Evolutionary conservation across 2,888 invertebrate genomes (phyloP).

Genomic region (Nebria brevicollis): DNA sequence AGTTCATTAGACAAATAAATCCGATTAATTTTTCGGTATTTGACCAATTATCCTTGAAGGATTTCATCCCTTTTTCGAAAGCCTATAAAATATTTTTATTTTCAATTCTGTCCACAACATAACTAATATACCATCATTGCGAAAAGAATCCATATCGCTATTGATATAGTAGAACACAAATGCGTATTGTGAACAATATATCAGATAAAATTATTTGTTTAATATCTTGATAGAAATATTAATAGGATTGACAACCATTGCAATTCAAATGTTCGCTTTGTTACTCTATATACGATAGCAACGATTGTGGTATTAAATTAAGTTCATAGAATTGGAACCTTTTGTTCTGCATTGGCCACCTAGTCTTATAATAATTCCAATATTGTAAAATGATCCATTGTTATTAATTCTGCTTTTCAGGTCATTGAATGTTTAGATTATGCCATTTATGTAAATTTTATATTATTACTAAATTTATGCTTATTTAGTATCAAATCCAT

Average conservation of each 20-base stretch:
- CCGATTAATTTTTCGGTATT: constrained; percentile 31
- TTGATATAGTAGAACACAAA: too few relatives aligned
- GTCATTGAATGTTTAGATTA: background rate
- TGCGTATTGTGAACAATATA: too few relatives aligned
- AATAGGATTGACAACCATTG: background rate
- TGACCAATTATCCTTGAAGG: constrained; percentile 21
- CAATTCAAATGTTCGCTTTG: background rate
- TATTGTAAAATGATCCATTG: background rate
- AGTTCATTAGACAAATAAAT: background rate
- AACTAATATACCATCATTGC: too few relatives aligned
- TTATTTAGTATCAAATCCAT: too few relatives aligned
- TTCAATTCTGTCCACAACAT: too few relatives aligned
- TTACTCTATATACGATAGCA: background rate
- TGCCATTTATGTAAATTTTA: too few relatives aligned
- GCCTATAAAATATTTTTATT: background rate
- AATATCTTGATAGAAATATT: background rate
- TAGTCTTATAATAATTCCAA: background rate
- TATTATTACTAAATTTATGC: too few relatives aligned
- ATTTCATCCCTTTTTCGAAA: background rate
- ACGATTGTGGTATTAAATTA: background rate
- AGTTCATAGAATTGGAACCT: background rate
- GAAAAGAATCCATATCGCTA: too few relatives aligned
- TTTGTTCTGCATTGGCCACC: background rate
- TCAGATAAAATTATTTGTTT: too few relatives aligned
- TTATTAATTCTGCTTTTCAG: background rate